Conservation (phyloP, 2,113 vertebrate species). For the Lontra canadensis region DNA sequence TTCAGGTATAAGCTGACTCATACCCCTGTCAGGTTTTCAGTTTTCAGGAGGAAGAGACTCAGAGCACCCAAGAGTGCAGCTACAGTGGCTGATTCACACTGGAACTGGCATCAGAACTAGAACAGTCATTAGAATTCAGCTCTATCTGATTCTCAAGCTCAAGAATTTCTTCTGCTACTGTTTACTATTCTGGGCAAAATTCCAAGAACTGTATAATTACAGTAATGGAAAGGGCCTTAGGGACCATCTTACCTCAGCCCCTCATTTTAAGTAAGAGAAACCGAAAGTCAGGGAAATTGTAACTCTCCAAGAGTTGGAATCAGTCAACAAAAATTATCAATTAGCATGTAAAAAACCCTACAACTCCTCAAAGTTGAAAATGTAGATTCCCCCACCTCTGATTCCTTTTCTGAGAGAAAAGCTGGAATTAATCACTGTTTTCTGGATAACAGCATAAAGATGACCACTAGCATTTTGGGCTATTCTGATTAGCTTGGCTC, state of each 20-base stretch:
- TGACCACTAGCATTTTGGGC: not conserved
- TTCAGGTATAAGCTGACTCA: not conserved
- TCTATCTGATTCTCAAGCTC: slow-evolving; percentile 7
- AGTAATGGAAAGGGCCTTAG: not conserved
- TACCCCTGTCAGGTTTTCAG: not conserved
- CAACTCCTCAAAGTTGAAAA: not conserved
- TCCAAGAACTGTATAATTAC: not conserved
- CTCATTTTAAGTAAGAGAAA: slow-evolving; percentile 1
- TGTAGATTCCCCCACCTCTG: not conserved
- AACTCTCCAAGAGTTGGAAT: not conserved
- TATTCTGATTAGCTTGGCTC: not conserved
- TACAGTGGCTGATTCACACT: not conserved
- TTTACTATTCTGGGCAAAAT: slow-evolving; percentile 31
- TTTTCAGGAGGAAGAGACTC: not conserved
- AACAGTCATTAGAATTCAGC: not conserved
- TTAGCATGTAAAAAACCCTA: not conserved
- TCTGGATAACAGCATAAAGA: not conserved
- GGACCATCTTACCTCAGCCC: not conserved
- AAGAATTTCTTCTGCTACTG: not conserved
- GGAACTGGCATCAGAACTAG: not conserved
- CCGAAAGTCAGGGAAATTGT: not conserved
- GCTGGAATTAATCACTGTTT: not conserved
- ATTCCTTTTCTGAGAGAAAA: not conserved
- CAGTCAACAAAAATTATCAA: not conserved
- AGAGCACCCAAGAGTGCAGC: not conserved